Base-by-base conservation (phyloP, 2,797 vertebrate species). In the Betta splendens region DNA sequence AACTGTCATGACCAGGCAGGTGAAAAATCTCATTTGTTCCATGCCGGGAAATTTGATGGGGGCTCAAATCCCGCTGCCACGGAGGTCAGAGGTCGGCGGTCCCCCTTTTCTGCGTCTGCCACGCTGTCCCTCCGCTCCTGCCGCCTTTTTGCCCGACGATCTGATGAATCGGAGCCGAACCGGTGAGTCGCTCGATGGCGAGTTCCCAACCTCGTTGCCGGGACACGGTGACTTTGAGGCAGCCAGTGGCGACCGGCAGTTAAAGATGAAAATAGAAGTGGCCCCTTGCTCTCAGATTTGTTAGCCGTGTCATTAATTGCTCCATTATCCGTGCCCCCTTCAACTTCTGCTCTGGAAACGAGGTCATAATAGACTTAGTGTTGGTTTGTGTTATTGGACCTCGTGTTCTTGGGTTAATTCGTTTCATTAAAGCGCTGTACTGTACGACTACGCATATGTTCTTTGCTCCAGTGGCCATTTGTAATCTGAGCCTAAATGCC, bases 161-260 rank as follows among this genome's bases (percentile, higher is more conserved):
- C 51, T 78, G 67, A 79, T 72, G 64, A 87, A 85, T 88, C 69
- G 83, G 76, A 85, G 76, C 53, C 51, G 40, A 73, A 59, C 57
- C 12, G 53, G 43, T 74, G 66, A 87, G 85, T 81, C 87, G 87
- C 85, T 76, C 84, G 78, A 77, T 82, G 55, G 75, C 79, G 79
- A 83, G 81, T 79, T 80, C 74, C 79, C 67, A 84, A 45, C 48
- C 43, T 18, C 55, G 45, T 69, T 78, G 79, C 80, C 73, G 76
- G 81, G 28, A 55, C 49, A 69, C 54, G 79, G 78, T 77, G 67
- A 78, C 64, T 79, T 79, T 78, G 47, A 79, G 53, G 59, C 53
- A 40, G 55, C 59, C 38, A 10, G 28, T n/a, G 66, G 70, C 77
- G 71, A 65, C 58, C 77, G 71, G 67, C 60, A 65, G 67, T 40